These are phyloP conservation scores for Dione vanillae DNA, from an alignment of 2,888 invertebrate genomes.

Conservation along the genomic window DNA sequence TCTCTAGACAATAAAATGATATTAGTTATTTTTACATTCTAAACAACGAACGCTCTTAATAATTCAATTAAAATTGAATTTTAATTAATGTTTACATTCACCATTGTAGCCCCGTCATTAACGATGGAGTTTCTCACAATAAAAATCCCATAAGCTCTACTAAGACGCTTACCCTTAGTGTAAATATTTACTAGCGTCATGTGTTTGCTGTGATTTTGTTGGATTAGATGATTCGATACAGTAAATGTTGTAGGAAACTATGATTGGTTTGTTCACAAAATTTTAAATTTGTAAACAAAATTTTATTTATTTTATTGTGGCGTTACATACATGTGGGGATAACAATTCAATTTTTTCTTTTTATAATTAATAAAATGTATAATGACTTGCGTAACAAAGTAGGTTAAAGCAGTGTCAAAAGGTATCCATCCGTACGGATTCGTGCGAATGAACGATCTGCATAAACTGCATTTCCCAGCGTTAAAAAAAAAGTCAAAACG, in stretches of 20 bases:
- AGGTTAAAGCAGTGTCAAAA: no score
- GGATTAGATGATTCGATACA: conserved; percentile 39
- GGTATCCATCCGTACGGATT: no score
- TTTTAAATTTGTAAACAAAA: no score
- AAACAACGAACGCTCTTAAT: conserved; percentile 7
- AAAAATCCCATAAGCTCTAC: conserved; percentile 67
- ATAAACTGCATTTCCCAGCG: no score
- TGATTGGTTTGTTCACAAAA: background rate
- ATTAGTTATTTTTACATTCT: background rate
- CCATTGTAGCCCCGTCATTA: conserved; percentile 47
- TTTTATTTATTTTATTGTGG: no score
- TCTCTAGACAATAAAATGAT: background rate
- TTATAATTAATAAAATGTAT: no score
- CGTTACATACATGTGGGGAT: no score
- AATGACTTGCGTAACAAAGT: no score
- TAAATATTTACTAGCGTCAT: conserved; percentile 77
- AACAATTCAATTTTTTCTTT: no score
- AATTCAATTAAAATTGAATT: conserved; percentile 35
- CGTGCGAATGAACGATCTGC: no score
- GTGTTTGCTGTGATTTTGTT: conserved; percentile 58
- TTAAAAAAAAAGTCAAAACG: no score
- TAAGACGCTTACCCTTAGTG: conserved; percentile 57
- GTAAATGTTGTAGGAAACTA: background rate
- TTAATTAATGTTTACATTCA: conserved; percentile 38
- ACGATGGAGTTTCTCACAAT: conserved; percentile 71